These are phyloP conservation scores for Chaetops frenatus DNA, from an alignment of 2,113 vertebrate genomes.

Conservation along the genomic window DNA sequence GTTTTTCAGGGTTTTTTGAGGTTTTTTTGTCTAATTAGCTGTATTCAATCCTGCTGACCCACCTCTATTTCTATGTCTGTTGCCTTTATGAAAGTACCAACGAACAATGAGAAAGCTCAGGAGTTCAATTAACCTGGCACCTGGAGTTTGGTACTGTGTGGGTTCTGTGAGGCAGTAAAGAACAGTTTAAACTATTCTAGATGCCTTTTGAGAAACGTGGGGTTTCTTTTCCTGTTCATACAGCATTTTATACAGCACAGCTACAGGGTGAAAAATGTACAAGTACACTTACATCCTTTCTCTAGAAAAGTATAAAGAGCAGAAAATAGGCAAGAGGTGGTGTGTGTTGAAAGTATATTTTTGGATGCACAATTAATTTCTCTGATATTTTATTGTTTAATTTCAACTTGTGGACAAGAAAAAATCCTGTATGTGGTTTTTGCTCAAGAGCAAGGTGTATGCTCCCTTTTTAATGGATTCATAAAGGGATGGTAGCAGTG, in stretches of 20 bases:
- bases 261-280: background rate
- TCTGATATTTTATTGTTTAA: background rate
- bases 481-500: background rate
- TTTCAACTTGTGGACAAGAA: background rate
- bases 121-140: background rate
- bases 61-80: background rate
- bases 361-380: background rate
- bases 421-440: background rate
- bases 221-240: background rate
- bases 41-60: background rate
- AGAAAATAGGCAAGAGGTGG: background rate
- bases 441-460: background rate
- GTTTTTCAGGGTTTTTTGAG: no score
- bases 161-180: background rate
- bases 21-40: background rate
- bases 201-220: background rate
- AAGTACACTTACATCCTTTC: background rate
- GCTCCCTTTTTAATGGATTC: background rate
- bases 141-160: background rate
- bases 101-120: background rate
- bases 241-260: background rate
- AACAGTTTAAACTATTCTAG: background rate
- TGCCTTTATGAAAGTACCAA: background rate
- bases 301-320: background rate
- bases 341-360: background rate